Base-by-base conservation (phyloP, 2,797 vertebrate genomes). In the Sardinella longiceps region DNA sequence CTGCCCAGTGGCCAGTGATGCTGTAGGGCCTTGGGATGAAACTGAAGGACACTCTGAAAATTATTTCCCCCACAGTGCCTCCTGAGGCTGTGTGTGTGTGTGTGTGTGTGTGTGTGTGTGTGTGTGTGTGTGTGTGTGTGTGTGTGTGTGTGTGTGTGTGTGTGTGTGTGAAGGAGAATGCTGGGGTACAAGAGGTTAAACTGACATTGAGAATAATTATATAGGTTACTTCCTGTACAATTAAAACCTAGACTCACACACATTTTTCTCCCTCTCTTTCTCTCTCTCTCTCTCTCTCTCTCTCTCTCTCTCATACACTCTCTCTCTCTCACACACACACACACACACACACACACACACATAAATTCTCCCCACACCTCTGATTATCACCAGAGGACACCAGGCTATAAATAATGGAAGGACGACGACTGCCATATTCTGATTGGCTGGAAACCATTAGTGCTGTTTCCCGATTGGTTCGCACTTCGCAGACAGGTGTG, bases 71-170 rank as follows among this genome's bases (percentile, higher is more conserved):
- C 48, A 50, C 14, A 51, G 20, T 53, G 51, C 23, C 51, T 20
- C 51, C 51, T 60, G n/a, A 7, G n/a, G n/a, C 3, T 30, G 60
- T 28, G 60, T 15, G 28, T 33, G 28, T 2, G 10, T 66, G 14
- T 33, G 63, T 70, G 28, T 70, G 63, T 70, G 63, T 70, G 30
- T 70, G 63, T 70, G 63, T 66, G 58, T 60, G 58, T 25, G 58
- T 60, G 58, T 60, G 56, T 60, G 56, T 60, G 56, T n/a, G 56
- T 60, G 56, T 60, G 9, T n/a, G 53, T 18, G 18, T 63, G 60
- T 63, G 25, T 63, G 25, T 30, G 60, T 63, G 60, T 28, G 18
- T 23, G 20, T 23, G 20, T 56, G 53, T 23, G 53, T 20, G 18
- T 25, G 53, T 60, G 56, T 60, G 56, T 60, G 56, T 25, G 56